These are phyloP conservation scores for Drosophila stalkeri DNA, from an alignment of 2,888 invertebrate species.

Conservation along the genomic window DNA sequence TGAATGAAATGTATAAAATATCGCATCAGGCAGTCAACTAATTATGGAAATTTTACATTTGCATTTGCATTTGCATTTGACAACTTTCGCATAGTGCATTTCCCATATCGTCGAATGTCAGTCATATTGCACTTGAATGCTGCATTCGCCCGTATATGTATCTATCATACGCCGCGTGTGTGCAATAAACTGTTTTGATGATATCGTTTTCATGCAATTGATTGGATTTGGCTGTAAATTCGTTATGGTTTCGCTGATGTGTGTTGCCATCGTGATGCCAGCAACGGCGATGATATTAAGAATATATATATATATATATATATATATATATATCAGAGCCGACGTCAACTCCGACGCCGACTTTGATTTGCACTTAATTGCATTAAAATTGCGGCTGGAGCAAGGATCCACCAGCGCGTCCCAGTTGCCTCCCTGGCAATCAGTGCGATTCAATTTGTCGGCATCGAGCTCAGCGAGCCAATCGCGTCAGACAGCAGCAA, in stretches of 20 bases:
- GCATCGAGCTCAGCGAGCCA: slow-evolving; percentile 37
- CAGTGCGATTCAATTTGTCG: slow-evolving; percentile 76
- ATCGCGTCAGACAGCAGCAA: slow-evolving; percentile 38
- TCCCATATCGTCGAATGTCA: slow-evolving; percentile 13
- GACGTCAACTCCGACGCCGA: slow-evolving; percentile 24
- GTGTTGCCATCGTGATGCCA: slow-evolving; percentile 52
- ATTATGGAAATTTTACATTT: slow-evolving; percentile 63
- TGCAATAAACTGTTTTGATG: slow-evolving; percentile 40
- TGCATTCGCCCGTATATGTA: slow-evolving; percentile 18
- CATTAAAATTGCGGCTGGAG: slow-evolving; percentile 72
- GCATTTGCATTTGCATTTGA: slow-evolving; percentile 39
- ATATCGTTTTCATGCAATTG: slow-evolving; percentile 67
- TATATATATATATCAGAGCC: slow-evolving; percentile 19
- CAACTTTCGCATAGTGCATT: slow-evolving; percentile 8
- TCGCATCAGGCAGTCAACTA: slow-evolving; percentile 55
- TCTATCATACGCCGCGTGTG: slow-evolving; percentile 27
- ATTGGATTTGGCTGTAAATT: slow-evolving; percentile 72
- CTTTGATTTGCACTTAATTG: slow-evolving; percentile 77
- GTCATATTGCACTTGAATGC: slow-evolving; percentile 4
- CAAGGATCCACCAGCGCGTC: slow-evolving; percentile 43
- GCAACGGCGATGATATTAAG: slow-evolving; percentile 56
- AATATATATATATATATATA: slow-evolving; percentile 22
- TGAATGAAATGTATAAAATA: slow-evolving; percentile 29
- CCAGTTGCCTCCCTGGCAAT: slow-evolving; percentile 52
- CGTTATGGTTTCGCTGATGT: slow-evolving; percentile 70